Evolutionary conservation across 2,113 vertebrate genomes (phyloP).

Genomic region (Caranx ignobilis): DNA sequence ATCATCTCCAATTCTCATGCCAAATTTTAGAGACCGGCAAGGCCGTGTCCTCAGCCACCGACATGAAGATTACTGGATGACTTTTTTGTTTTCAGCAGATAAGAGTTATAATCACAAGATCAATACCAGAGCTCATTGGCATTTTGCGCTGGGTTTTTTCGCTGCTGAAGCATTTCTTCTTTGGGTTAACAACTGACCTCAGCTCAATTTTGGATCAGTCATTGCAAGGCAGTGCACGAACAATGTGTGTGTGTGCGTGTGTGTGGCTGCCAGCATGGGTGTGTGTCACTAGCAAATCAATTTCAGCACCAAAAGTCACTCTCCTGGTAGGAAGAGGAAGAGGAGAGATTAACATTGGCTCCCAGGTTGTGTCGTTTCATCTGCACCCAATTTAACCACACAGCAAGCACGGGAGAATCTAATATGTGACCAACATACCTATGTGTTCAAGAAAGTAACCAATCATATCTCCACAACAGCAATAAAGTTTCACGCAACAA

Average conservation of each 20-base stretch:
- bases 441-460: slow-evolving; percentile 8
- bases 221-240: slow-evolving; percentile 48
- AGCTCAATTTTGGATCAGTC: slow-evolving; percentile 75
- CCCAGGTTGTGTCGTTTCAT: slow-evolving; percentile 59
- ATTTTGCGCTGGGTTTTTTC: slow-evolving; percentile 60
- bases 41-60: slow-evolving; percentile 36
- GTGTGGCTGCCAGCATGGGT: slow-evolving; percentile 19
- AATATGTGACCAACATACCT: slow-evolving; percentile 25
- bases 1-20: neutral
- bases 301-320: slow-evolving; percentile 56
- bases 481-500: neutral
- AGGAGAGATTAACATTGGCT: slow-evolving; percentile 53
- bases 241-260: slow-evolving; percentile 22
- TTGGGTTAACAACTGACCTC: slow-evolving; percentile 70
- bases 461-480: neutral
- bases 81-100: slow-evolving; percentile 61
- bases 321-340: slow-evolving; percentile 33
- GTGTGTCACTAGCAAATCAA: slow-evolving; percentile 65
- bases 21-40: slow-evolving; percentile 19
- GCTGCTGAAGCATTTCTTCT: slow-evolving; percentile 67
- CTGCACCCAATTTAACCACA: slow-evolving; percentile 34
- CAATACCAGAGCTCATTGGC: slow-evolving; percentile 67
- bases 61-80: slow-evolving; percentile 37
- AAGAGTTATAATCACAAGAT: slow-evolving; percentile 73
- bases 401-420: neutral